Base-by-base conservation (phyloP, 1,140 invertebrate species). In the Hyles vespertilio region DNA sequence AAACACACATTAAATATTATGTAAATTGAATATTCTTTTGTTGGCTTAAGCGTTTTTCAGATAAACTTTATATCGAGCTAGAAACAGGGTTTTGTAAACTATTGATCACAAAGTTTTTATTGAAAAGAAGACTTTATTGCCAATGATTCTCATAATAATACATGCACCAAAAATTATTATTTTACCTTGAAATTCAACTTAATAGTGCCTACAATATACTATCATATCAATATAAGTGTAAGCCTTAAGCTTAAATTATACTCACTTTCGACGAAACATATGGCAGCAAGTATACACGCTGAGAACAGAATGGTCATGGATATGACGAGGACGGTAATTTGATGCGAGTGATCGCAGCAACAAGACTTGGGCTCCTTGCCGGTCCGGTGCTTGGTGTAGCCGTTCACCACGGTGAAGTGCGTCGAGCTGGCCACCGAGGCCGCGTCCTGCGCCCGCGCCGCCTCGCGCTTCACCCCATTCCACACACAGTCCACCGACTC, bases 321-420 rank as follows among this genome's bases (percentile, higher is more conserved):
- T 70, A 94, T 91, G 51, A 96, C 94, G 33, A 96, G 91, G 12
- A 95, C 93, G 32, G 94, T 95, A 54, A 96, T 92, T 78, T 95
- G 94, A 70, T 95, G 93, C 56, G 91, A 92, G 48, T 93, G 93
- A 68, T 92, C 91, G 83, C 94, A 95, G 78, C 92, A 94, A 65
- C 93, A 94, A 60, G 93, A 91, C 59, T 90, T 89, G 7, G 69
- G 69, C 58, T 82, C 86, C 61, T 89, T 89, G 48, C 69, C 79
- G 10, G 77, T 53, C 7, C 84, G 73, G 48, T 93, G 92, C 84
- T 93, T 92, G 44, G 92, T 92, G 71, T 95, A 92, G 10, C 94
- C 94, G 76, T 95, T 95, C 49, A 96, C 92, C 46, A 96, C 94
- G 4, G 95, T 96, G 77, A 96, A 96, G 83, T 96, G 94, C 57